These are phyloP conservation scores for Drosophila cognata DNA, from an alignment of 2,888 invertebrate species.

Conservation along the genomic window DNA sequence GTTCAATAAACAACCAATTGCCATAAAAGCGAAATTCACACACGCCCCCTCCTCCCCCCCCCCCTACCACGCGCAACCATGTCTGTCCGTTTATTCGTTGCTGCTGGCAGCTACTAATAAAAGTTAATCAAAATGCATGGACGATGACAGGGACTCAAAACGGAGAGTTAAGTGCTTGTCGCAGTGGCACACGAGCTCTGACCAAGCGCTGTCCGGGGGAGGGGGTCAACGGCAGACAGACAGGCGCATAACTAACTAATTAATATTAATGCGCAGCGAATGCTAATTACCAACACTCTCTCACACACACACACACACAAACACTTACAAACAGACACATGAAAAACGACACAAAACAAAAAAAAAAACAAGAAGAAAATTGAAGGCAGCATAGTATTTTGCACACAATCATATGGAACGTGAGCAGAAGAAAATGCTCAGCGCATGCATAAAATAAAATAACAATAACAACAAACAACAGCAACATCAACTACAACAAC, in stretches of 20 bases:
- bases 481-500: not conserved
- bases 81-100: not conserved
- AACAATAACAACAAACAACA: slow-evolving; percentile 36
- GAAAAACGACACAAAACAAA: slow-evolving; percentile 10
- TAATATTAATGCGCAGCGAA: slow-evolving; percentile 81
- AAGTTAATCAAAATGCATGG: slow-evolving; percentile 65
- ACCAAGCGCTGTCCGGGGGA: slow-evolving; percentile 17
- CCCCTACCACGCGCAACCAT: no score
- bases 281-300: slow-evolving; percentile 74
- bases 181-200: slow-evolving; percentile 33
- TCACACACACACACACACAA: slow-evolving; percentile 12
- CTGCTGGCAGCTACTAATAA: slow-evolving; percentile 27
- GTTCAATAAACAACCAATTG: slow-evolving; percentile 50
- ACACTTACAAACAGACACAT: not conserved
- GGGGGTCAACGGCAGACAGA: slow-evolving; percentile 14
- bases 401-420: slow-evolving; percentile 78
- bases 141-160: slow-evolving; percentile 47
- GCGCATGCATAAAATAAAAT: slow-evolving; percentile 59
- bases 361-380: slow-evolving; percentile 13
- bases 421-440: slow-evolving; percentile 48
- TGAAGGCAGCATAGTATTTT: slow-evolving; percentile 66
- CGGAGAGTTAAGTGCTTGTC: slow-evolving; percentile 54
- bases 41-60: not conserved
- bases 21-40: slow-evolving; percentile 10
- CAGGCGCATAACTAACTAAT: slow-evolving; percentile 76